Base-by-base conservation (phyloP, 2,888 invertebrate genomes). In the Tipula lateralis region DNA sequence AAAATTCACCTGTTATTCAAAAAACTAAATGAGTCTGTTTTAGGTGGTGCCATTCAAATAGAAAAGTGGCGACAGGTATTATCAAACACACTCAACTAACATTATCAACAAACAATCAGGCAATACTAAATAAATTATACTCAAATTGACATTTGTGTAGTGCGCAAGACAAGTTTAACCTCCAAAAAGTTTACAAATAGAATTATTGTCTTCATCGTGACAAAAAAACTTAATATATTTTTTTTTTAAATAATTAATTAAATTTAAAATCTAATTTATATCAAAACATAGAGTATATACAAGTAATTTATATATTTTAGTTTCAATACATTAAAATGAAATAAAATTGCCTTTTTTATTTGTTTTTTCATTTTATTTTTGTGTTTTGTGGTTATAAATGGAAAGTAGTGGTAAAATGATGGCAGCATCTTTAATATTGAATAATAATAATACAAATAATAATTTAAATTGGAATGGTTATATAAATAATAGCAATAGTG, bases 361-460 rank as follows among this genome's bases (percentile, higher is more conserved):
- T 66, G 66, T 5, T 66, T 16, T 44, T 44, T n/a, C n/a, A n/a
- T 44, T 50, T 24, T 50, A 7, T 50, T 66, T 24, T 66, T 50
- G 7, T 50, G 19, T 24, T 44, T 66, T 66, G 66, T 66, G 66
- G 66, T 66, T 66, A 66, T 66, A 66, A 66, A 66, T 66, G 66
- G 66, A 66, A 66, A 66, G 24, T 66, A 66, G 66, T 66, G 66
- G 66, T 66, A 66, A 66, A 66, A 66, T 66, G 24, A 66, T 66
- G 66, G 66, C 66, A 66, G 66, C 66, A 66, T 66, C 66, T 66
- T 66, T 66, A 66, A 66, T 66, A 24, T 66, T 66, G 66, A 66
- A 66, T 66, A 66, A 66, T 44, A 44, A 44, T 66, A 66, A 66
- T 66, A 66, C 24, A 66, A 66, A 66, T 66, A 44, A 16, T 44